Conservation (phyloP, 2,888 invertebrate species). For the Parnassius smintheus region DNA sequence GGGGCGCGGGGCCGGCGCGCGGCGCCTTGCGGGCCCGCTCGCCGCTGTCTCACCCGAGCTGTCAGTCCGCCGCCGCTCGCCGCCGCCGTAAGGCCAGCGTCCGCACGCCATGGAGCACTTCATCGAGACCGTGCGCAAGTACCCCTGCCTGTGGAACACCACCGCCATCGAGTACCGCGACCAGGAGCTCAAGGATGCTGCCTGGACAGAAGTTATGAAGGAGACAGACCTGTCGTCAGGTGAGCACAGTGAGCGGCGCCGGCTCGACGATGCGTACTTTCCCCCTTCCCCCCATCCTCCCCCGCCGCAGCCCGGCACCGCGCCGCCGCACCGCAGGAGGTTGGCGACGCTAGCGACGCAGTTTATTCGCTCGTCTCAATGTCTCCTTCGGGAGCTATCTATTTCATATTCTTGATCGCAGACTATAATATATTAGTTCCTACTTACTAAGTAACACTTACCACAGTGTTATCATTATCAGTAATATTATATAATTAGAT, state of each 20-base stretch:
- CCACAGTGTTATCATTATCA: too few species aligned
- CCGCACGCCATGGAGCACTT: conserved; percentile 64
- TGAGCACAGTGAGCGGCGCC: conserved; percentile 80
- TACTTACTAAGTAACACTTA: too few species aligned
- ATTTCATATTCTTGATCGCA: too few species aligned
- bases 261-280: conserved; percentile 73
- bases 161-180: conserved; percentile 74
- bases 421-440: too few species aligned
- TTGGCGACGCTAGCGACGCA: background rate
- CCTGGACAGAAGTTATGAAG: conserved; percentile 74
- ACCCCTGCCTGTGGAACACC: conserved; percentile 76
- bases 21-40: conserved; percentile 41
- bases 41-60: conserved; percentile 29
- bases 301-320: conserved; percentile 57
- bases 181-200: conserved; percentile 76
- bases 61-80: conserved; percentile 32
- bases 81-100: conserved; percentile 33
- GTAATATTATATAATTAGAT: too few species aligned
- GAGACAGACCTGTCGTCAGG: conserved; percentile 71
- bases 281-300: conserved; percentile 65
- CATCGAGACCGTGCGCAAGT: conserved; percentile 70
- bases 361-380: background rate
- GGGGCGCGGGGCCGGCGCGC: conserved; percentile 31
- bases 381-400: background rate
- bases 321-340: conserved; percentile 5